Base-by-base conservation (phyloP, 2,113 vertebrate species). In the Leucoraja erinaceus region DNA sequence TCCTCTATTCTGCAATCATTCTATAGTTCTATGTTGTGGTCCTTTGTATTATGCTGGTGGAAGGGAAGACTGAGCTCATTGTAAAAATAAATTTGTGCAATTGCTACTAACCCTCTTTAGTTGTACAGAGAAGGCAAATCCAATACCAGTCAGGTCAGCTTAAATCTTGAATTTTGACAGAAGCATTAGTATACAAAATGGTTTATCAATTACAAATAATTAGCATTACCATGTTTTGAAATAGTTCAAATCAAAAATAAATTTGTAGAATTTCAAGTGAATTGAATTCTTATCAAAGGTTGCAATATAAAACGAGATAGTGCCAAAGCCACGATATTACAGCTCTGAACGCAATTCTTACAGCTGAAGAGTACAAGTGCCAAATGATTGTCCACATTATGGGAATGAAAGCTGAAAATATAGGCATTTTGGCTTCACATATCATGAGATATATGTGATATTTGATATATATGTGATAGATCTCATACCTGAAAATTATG, bases 371-470 rank as follows among this genome's bases (percentile, higher is more conserved):
- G 63, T 33, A 68, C 86, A 90, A 70, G 66, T 70, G 18, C 63
- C 66, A 68, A 31, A 5, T 22, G 86, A 70, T 90, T 70, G 63
- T 70, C 86, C 31, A 90, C 18, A 38, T 90, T 18, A 33, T 70
- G 33, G 22, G 28, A 68, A 31, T 68, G 61, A 68, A 90, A 90
- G 9, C 14, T 66, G 61, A 66, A 61, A 18, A 68, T 16, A 68
- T n/a, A 33, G 63, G 68, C 14, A 33, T 90, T 90, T 70, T 90
- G 86, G 31, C 86, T 33, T 90, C 86, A 90, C 31, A 90, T n/a
- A 18, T 86, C 63, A 66, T n/a, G n/a, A n/a, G n/a, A 0, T 14
- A 66, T 4, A 47, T 47, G 3, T 47, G 38, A 47, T 47, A 47
- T 47, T n/a, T n/a, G n/a, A 47, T 47, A 47, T 47, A 47, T 47